Evolutionary conservation across 2,888 invertebrate genomes (phyloP).

Genomic region (Hirtodrosophila trivittata): DNA sequence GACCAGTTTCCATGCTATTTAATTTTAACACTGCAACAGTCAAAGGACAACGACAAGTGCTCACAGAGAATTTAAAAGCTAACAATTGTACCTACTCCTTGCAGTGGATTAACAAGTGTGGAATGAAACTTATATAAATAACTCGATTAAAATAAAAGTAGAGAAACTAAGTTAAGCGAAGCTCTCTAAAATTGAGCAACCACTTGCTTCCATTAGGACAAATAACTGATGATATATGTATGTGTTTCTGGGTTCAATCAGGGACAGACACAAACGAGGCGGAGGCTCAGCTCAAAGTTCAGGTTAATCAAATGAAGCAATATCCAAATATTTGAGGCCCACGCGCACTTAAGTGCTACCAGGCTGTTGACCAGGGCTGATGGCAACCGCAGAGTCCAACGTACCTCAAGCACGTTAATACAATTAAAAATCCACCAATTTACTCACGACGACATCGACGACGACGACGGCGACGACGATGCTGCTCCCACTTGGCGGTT

Average conservation of each 20-base stretch:
- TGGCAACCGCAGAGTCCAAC: constrained; percentile 11
- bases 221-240: constrained; percentile 1
- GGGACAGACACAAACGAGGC: background rate
- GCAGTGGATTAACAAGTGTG: too few relatives aligned
- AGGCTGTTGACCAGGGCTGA: constrained; percentile 10
- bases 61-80: background rate
- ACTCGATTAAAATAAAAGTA: too few relatives aligned
- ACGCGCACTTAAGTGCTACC: constrained; percentile 64
- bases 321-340: constrained; percentile 53
- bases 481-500: constrained; percentile 8
- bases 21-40: constrained; percentile 28
- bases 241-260: constrained; percentile 1
- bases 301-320: constrained; percentile 46
- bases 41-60: constrained; percentile 15
- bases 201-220: constrained; percentile 2
- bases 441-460: constrained; percentile 21
- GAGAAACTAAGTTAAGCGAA: too few relatives aligned
- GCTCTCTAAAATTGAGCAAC: too few relatives aligned
- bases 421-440: constrained; percentile 69
- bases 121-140: too few relatives aligned
- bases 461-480: background rate
- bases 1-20: constrained; percentile 20
- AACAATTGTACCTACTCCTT: too few relatives aligned
- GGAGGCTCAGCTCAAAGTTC: constrained; percentile 14
- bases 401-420: constrained; percentile 52